Conservation (phyloP, 2,797 vertebrate species). For the Australoheros facetus region DNA sequence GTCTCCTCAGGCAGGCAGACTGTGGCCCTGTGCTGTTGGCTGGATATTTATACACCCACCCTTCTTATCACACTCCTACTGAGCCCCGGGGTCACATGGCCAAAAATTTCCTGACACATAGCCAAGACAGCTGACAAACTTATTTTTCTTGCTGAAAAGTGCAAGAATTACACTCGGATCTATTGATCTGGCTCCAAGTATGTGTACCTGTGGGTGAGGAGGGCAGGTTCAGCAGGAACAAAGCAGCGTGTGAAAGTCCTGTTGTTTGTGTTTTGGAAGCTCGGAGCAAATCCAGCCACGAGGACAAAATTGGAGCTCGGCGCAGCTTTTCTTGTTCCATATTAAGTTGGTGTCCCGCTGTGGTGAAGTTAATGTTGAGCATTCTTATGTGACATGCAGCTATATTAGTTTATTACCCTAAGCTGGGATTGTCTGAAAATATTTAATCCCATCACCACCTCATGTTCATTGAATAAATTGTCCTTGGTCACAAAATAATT, state of each 20-base stretch:
- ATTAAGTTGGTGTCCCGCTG: slow-evolving; percentile 24
- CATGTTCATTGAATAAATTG: slow-evolving; percentile 59
- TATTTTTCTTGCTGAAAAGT: slow-evolving; percentile 62
- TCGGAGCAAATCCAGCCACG: slow-evolving; percentile 11
- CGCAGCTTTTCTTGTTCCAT: slow-evolving; percentile 39
- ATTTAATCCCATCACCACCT: slow-evolving; percentile 60
- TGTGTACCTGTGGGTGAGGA: background rate
- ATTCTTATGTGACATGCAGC: slow-evolving; percentile 21
- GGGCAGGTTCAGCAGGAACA: slow-evolving; percentile 39
- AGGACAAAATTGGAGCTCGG: slow-evolving; percentile 10
- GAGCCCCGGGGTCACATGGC: slow-evolving; percentile 49
- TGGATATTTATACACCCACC: slow-evolving; percentile 52
- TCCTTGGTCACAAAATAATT: slow-evolving; percentile 32
- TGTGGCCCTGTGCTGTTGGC: slow-evolving; percentile 21
- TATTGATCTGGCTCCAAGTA: slow-evolving; percentile 58
- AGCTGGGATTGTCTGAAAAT: slow-evolving; percentile 10
- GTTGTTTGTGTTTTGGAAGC: slow-evolving; percentile 50
- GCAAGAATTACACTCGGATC: slow-evolving; percentile 41
- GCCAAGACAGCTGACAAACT: slow-evolving; percentile 67
- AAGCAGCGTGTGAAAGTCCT: slow-evolving; percentile 42
- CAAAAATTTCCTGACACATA: slow-evolving; percentile 60
- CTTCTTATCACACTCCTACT: slow-evolving; percentile 22
- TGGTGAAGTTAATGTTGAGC: slow-evolving; percentile 17
- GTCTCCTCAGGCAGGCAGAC: slow-evolving; percentile 39
- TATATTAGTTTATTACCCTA: slow-evolving; percentile 7